Evolutionary conservation across 2,113 vertebrate genomes (phyloP), one percentile per base, ranked within the genome.

Genomic region (Tachysurus vachellii): DNA sequence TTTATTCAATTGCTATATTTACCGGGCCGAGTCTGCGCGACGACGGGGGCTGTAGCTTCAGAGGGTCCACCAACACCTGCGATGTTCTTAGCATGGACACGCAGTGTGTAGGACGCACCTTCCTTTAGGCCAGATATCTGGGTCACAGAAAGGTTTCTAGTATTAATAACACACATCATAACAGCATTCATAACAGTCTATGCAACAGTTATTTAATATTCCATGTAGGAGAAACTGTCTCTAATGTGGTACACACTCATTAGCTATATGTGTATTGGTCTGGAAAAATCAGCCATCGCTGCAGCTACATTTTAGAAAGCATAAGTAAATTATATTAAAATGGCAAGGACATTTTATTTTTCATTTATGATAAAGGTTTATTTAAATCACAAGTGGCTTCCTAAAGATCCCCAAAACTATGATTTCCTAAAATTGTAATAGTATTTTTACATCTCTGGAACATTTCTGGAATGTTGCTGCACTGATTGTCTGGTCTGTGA

Each of bases 11-110:
- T 23, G 62, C 10, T 54, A 44, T 42, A 88, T 96, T 89, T 85
- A 99, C 98, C 98, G 94, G 97, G 96, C 61, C 90, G 95, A 50
- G 97, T 99, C 94, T 98, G 95, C 86, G 98, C 97, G 84, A 96
- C 50, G 11, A 99, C 90, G 31, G 98, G 95, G 68, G 96, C 96
- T 0, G 96, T 95, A 3, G 92, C 80, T 44, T 96, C 93, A 7
- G 97, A 98, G 0, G 96, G 92, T 85, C 95, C 96, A 87, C 98
- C 98, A 5, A 99, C 98, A 10, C 98, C 98, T 1, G 95, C 97
- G 85, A 97, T 95, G 93, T 99, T 99, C 87, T 96, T 89, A 86
- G 98, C 97, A 47, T 96, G 93, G 75, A 98, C 95, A 0, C 96
- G 96, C 90, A 99, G 97, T 85, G 96, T 93, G 1, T 99, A 99